Percentiles rank a stretch among this genome's conserved stretches.
phyloP scores from a whole-genome alignment of 2,888 invertebrate genomes.

The Hedychridium roseum region DNA sequence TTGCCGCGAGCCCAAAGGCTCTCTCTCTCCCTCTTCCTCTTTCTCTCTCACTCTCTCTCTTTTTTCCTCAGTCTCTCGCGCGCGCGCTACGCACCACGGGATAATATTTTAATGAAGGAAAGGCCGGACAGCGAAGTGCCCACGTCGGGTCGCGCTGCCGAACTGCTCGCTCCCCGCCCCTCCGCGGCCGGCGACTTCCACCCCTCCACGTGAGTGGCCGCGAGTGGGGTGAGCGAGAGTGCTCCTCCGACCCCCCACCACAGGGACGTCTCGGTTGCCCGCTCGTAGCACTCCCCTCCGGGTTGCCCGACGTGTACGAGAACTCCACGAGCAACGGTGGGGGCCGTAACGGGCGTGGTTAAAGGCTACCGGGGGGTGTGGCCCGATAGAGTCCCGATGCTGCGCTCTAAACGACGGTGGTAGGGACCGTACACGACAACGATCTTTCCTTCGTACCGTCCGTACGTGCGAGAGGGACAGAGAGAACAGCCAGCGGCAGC shows the following conservation, averaged over 20 bases:
- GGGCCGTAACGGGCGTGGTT: constrained; percentile 22
- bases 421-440: constrained; percentile 21
- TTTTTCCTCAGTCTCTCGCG: constrained; percentile 11
- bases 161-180: constrained; percentile 63
- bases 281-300: constrained; percentile 2
- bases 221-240: constrained; percentile 23
- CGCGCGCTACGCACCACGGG: constrained; percentile 42
- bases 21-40: constrained; percentile 32
- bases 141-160: constrained; percentile 64
- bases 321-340: constrained; percentile 1
- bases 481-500: neutral
- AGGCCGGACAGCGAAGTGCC: constrained; percentile 64
- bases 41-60: constrained; percentile 27
- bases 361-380: constrained; percentile 30
- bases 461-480: too few relatives aligned
- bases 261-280: neutral
- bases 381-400: constrained; percentile 28
- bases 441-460: neutral
- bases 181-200: constrained; percentile 49
- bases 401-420: constrained; percentile 20
- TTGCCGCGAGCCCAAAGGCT: constrained; percentile 41
- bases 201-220: constrained; percentile 42
- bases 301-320: neutral
- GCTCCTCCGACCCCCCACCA: constrained; percentile 28
- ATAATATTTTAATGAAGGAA: constrained; percentile 63